Percentiles rank a stretch among this genome's conserved stretches.
These are phyloP conservation scores for Drosophila nigrodunni DNA, from an alignment of 1,140 invertebrate species.

Conservation along the genomic window DNA sequence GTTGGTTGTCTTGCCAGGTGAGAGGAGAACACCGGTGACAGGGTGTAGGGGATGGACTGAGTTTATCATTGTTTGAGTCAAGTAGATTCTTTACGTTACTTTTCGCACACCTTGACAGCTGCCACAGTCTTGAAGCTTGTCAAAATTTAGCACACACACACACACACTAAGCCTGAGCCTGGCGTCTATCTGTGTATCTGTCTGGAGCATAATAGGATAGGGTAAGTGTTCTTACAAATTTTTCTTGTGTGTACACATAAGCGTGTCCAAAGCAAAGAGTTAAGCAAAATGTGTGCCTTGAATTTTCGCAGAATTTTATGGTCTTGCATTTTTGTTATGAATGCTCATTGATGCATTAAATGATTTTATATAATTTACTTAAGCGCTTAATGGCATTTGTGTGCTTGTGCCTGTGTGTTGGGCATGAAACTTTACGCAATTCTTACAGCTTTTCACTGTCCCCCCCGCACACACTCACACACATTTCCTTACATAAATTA, in stretches of 20 bases:
- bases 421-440: conserved; percentile 72
- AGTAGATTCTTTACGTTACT: background rate
- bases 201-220: background rate
- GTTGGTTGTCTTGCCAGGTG: conserved; percentile 28
- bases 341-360: conserved; percentile 58
- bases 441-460: conserved; percentile 31
- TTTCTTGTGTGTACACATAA: conserved; percentile 42
- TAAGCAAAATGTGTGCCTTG: background rate
- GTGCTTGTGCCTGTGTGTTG: conserved; percentile 43
- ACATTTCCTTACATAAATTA: conserved; percentile 63
- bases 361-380: conserved; percentile 79
- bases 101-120: background rate
- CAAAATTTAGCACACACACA: conserved; percentile 7
- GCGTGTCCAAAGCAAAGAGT: background rate
- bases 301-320: background rate
- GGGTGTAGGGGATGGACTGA: no score
- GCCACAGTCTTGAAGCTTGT: background rate
- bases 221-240: conserved; percentile 6
- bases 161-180: background rate
- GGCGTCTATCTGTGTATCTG: conserved; percentile 5
- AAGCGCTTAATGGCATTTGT: conserved; percentile 73
- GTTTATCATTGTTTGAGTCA: background rate
- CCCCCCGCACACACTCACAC: background rate
- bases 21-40: background rate
- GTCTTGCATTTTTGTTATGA: conserved; percentile 29